Percentiles rank a stretch among this genome's conserved stretches.
Evolutionary conservation across 2,797 vertebrate species (phyloP).

Genomic region (Macroramphosus scolopax): DNA sequence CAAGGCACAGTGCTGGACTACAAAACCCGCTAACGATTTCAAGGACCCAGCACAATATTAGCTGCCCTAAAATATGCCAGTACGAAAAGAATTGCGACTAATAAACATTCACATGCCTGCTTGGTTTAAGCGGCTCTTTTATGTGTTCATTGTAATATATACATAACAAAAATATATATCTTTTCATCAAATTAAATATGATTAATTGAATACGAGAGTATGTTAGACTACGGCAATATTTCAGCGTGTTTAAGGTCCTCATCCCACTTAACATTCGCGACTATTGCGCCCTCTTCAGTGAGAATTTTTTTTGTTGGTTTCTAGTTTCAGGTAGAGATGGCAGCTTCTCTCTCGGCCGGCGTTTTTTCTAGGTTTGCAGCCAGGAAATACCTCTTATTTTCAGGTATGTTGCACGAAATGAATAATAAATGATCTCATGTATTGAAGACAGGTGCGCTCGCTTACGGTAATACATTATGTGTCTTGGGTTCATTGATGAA

Average conservation of each 20-base stretch:
- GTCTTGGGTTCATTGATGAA: conserved; percentile 12
- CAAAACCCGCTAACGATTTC: conserved; percentile 24
- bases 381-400: conserved; percentile 19
- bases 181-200: fast-evolving
- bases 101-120: fast-evolving
- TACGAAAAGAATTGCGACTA: neutral
- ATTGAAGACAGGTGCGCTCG: neutral
- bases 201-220: fast-evolving
- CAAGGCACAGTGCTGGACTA: conserved; percentile 42
- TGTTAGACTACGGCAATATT: conserved; percentile 3
- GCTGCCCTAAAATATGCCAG: conserved; percentile 41
- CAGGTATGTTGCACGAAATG: conserved; percentile 23
- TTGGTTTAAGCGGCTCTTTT: fast-evolving
- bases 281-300: conserved; percentile 24
- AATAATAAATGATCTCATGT: neutral
- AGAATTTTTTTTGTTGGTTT: conserved; percentile 7
- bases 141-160: too few species aligned
- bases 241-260: neutral
- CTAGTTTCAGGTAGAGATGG: conserved; percentile 26
- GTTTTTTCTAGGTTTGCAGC: conserved; percentile 33
- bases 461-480: neutral
- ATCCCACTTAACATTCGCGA: neutral
- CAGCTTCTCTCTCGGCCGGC: conserved; percentile 25
- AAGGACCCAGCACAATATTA: conserved; percentile 22
- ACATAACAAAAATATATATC: too few species aligned